A percentile compares a stretch with the other conserved stretches of the same genome.
These are phyloP conservation scores for Synanthedon tipuliformis DNA, from an alignment of 2,888 invertebrate species.

Conservation along the genomic window DNA sequence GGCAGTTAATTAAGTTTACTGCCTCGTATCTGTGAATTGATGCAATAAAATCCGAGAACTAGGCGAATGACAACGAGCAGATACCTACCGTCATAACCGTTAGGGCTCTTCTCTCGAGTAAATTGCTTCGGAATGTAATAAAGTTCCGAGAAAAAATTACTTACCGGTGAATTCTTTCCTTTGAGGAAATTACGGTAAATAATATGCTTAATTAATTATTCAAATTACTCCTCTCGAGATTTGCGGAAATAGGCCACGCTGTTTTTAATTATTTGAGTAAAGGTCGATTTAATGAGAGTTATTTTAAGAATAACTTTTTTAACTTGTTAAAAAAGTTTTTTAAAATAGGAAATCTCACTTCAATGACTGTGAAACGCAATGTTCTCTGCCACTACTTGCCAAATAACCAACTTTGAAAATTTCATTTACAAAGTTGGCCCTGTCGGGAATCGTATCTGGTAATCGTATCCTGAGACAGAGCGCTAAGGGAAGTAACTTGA, in stretches of 20 bases:
- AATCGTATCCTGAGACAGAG: too few species aligned
- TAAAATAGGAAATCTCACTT: too few species aligned
- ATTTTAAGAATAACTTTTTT: too few species aligned
- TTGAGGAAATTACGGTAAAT: slow-evolving; percentile 1
- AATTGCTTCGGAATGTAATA: slow-evolving; percentile 9
- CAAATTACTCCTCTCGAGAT: neutral
- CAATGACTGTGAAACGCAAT: too few species aligned
- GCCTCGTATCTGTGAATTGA: slow-evolving; percentile 28
- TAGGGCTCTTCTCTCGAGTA: slow-evolving; percentile 5
- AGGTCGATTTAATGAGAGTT: too few species aligned
- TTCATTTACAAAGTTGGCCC: too few species aligned
- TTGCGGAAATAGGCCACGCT: neutral
- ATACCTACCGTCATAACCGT: slow-evolving; percentile 15
- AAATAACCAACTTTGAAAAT: too few species aligned
- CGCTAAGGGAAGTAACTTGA: too few species aligned
- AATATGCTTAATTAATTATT: neutral
- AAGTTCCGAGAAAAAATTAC: slow-evolving; percentile 3
- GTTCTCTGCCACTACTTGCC: too few species aligned
- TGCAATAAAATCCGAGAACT: slow-evolving; percentile 31
- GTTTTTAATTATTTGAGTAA: neutral
- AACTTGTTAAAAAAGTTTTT: too few species aligned
- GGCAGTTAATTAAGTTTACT: slow-evolving; percentile 41
- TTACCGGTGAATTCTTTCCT: neutral
- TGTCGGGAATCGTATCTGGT: too few species aligned
- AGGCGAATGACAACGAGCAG: slow-evolving; percentile 15